Conservation (phyloP, 1,140 invertebrate species). For the Lasioglossum baleicum region DNA sequence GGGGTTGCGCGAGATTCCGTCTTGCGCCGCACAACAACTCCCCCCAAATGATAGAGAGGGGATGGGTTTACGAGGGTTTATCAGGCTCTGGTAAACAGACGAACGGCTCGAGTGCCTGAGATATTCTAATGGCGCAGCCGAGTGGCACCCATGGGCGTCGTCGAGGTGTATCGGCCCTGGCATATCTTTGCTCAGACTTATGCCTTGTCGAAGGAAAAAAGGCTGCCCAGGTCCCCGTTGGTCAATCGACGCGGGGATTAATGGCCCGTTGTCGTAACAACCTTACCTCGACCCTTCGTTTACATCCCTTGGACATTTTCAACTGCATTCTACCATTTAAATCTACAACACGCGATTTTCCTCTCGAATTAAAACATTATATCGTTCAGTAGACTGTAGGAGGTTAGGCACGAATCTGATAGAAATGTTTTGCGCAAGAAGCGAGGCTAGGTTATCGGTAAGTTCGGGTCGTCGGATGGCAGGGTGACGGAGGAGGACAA, state of each 20-base stretch:
- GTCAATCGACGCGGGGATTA: constrained; percentile 49
- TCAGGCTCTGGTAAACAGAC: constrained; percentile 70
- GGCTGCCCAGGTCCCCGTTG: constrained; percentile 58
- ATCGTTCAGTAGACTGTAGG: too few species aligned
- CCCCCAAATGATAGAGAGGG: neutral
- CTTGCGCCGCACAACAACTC: neutral
- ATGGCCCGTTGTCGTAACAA: neutral
- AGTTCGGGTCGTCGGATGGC: neutral
- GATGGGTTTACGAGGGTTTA: constrained; percentile 37
- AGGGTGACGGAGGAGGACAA: neutral
- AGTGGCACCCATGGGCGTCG: constrained; percentile 73
- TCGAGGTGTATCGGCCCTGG: constrained; percentile 71
- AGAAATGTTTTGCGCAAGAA: neutral
- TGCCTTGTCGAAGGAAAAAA: constrained; percentile 57
- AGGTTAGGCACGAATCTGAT: too few species aligned
- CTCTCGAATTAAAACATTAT: too few species aligned
- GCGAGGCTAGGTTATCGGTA: neutral
- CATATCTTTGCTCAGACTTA: constrained; percentile 65
- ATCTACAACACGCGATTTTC: neutral
- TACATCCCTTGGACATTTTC: too few species aligned
- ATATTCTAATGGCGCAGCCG: constrained; percentile 75
- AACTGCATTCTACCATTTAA: neutral
- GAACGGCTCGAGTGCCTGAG: constrained; percentile 71
- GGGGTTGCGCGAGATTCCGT: constrained; percentile 13
- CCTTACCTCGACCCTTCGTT: too few species aligned